phyloP scores from a whole-genome alignment of 2,888 invertebrate genomes.

The Embidobia sp. region DNA sequence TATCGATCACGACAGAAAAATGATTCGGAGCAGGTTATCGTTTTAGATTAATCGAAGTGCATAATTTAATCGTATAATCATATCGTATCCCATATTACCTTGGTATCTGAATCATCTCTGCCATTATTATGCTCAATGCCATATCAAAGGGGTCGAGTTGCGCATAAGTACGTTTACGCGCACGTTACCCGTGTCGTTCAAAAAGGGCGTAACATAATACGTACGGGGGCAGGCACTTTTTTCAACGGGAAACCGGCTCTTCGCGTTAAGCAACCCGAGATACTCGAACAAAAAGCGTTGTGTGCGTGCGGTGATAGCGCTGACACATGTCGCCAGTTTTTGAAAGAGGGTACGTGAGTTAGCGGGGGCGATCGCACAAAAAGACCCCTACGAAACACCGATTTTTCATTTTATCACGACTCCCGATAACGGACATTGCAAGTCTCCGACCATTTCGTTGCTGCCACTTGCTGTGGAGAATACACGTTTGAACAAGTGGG shows the following conservation, averaged over 20 bases:
- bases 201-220: constrained; percentile 63
- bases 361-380: constrained; percentile 20
- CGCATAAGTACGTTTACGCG: constrained; percentile 55
- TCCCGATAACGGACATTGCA: constrained; percentile 14
- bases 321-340: constrained; percentile 36
- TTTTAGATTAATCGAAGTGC: constrained; percentile 50
- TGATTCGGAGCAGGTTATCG: constrained; percentile 27
- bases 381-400: not conserved
- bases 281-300: constrained; percentile 33
- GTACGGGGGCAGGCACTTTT: constrained; percentile 56
- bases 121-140: constrained; percentile 56
- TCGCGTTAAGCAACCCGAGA: constrained; percentile 60
- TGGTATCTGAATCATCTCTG: constrained; percentile 50
- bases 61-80: constrained; percentile 50
- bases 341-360: constrained; percentile 11
- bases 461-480: not conserved
- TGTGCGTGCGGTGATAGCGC: constrained; percentile 42
- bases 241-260: constrained; percentile 55
- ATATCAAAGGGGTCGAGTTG: constrained; percentile 60
- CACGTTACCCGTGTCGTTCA: constrained; percentile 60
- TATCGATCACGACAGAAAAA: constrained; percentile 24
- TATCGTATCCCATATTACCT: constrained; percentile 46
- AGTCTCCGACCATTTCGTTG: constrained; percentile 15
- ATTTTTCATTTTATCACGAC: not conserved
- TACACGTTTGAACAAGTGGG: constrained; percentile 19